These are phyloP conservation scores for Neoaliturus tenellus DNA, from an alignment of 2,888 invertebrate genomes.

Conservation along the genomic window DNA sequence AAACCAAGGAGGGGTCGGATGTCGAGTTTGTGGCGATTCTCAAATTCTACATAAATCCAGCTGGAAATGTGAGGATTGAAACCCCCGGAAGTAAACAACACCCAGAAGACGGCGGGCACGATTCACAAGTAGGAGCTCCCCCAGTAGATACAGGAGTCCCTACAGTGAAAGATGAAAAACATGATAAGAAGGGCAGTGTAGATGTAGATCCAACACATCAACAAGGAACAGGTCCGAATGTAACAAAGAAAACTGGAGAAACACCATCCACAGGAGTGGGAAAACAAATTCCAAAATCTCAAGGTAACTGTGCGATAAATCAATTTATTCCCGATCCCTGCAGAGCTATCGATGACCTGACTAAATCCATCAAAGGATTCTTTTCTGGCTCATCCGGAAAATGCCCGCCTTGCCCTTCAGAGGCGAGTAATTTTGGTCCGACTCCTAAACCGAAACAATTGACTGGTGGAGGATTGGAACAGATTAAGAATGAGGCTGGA, in stretches of 20 bases:
- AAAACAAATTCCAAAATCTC: neutral
- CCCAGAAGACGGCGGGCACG: neutral
- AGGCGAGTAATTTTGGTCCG: neutral
- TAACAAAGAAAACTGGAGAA: neutral
- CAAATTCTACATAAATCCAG: neutral
- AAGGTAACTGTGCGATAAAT: neutral
- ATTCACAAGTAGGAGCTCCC: neutral
- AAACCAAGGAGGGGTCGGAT: slow-evolving; percentile 1
- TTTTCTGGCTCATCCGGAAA: neutral
- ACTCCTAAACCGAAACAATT: neutral
- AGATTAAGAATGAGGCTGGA: neutral
- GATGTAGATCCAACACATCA: too few relatives aligned
- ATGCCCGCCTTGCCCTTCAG: neutral
- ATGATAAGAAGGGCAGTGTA: too few relatives aligned
- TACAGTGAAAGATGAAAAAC: neutral
- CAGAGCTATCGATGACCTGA: neutral
- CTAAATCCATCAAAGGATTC: neutral
- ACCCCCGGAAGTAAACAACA: neutral
- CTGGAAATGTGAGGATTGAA: neutral
- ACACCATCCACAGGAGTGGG: neutral
- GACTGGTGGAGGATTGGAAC: neutral
- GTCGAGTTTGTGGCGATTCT: neutral
- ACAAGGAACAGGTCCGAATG: neutral
- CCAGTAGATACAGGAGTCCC: neutral
- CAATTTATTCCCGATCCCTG: slow-evolving; percentile 39